Evolutionary conservation across 2,113 vertebrate genomes (phyloP).

Genomic region (Eclectus roratus): DNA sequence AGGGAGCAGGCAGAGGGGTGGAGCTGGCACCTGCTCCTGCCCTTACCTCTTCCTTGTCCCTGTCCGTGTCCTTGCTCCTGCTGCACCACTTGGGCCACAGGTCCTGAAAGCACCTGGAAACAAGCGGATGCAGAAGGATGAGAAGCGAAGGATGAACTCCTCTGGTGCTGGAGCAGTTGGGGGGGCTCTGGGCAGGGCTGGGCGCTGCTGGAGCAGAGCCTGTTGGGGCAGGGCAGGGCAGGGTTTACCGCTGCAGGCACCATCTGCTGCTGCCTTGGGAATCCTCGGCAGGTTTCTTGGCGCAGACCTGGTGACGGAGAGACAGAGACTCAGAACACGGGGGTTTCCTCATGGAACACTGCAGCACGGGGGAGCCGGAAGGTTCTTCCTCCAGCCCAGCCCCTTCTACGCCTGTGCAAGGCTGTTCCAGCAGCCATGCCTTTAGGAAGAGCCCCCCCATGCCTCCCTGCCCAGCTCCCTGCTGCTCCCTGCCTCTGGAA

Average conservation of each 20-base stretch:
- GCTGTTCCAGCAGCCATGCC: neutral
- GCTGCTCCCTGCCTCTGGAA: neutral
- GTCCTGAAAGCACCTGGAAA: too few species aligned
- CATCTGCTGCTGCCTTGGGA: neutral
- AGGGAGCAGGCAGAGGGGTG: neutral
- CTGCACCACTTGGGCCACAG: too few species aligned
- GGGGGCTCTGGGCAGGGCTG: neutral
- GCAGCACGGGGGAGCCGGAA: neutral
- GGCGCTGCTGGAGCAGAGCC: too few species aligned
- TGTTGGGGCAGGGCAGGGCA: too few species aligned
- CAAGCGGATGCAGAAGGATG: too few species aligned
- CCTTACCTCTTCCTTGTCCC: neutral
- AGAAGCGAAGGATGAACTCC: too few species aligned
- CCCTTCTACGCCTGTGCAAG: neutral
- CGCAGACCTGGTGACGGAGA: neutral
- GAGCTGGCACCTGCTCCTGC: accelerated
- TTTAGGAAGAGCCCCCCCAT: neutral
- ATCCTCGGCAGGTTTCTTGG: neutral
- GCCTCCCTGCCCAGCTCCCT: neutral
- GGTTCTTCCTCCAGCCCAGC: neutral
- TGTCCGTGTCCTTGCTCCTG: too few species aligned
- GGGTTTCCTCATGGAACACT: neutral
- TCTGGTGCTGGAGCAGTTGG: too few species aligned
- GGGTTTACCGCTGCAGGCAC: neutral
- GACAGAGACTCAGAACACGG: neutral